Conservation (phyloP, 2,888 invertebrate species). For the Danaus chrysippus region DNA sequence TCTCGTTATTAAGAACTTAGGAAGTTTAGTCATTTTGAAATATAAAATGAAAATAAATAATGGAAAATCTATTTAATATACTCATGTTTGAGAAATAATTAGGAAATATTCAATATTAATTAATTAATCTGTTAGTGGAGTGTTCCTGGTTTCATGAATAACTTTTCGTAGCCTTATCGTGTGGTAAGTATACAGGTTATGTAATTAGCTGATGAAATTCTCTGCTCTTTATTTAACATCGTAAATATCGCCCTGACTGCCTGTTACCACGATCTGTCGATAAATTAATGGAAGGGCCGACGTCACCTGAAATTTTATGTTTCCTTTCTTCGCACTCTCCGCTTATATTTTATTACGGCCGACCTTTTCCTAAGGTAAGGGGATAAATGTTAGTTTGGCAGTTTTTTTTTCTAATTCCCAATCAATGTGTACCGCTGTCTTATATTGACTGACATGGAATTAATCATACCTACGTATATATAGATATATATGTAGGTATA, state of each 20-base stretch:
- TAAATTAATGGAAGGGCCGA: slow-evolving; percentile 74
- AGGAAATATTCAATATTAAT: no score
- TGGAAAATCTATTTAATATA: no score
- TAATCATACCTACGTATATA: neutral
- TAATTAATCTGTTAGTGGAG: no score
- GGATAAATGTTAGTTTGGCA: slow-evolving; percentile 29
- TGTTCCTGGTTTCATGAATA: no score
- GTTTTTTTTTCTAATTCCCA: slow-evolving; percentile 26
- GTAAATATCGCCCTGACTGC: slow-evolving; percentile 77
- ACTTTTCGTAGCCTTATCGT: slow-evolving; percentile 4
- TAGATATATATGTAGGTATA: no score
- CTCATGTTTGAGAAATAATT: no score
- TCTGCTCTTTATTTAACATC: slow-evolving; percentile 61
- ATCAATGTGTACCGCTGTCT: slow-evolving; percentile 14
- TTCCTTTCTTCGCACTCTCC: slow-evolving; percentile 61
- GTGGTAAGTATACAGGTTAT: slow-evolving; percentile 22
- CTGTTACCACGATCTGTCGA: slow-evolving; percentile 76
- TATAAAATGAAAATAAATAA: no score
- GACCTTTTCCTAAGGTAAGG: slow-evolving; percentile 35
- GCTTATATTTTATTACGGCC: slow-evolving; percentile 56
- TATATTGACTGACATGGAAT: neutral
- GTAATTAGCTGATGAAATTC: slow-evolving; percentile 75
- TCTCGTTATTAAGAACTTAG: no score
- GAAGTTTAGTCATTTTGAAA: no score
- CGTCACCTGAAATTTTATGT: slow-evolving; percentile 76